These are phyloP conservation scores for Leucopsar rothschildi DNA, from an alignment of 2,113 vertebrate genomes.

Conservation along the genomic window DNA sequence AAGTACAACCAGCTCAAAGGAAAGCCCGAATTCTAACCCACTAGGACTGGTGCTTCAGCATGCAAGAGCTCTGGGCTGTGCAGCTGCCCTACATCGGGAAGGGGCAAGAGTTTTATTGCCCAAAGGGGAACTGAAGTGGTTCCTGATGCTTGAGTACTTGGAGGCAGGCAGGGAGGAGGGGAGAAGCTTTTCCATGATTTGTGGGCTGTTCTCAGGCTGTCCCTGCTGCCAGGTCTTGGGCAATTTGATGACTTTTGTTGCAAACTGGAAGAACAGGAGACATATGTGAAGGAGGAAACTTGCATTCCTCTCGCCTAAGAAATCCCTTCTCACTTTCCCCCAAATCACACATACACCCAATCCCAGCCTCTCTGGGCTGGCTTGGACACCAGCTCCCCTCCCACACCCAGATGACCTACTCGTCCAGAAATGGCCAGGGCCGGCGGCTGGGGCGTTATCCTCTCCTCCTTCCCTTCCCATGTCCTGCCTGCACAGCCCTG, in stretches of 20 bases:
- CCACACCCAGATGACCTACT: constrained; percentile 63
- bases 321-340: constrained; percentile 67
- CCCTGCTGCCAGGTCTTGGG: constrained; percentile 61
- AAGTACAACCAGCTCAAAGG: background rate
- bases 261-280: constrained; percentile 60
- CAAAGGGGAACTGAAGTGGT: background rate
- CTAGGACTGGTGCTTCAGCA: background rate
- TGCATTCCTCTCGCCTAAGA: constrained; percentile 69
- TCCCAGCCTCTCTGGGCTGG: constrained; percentile 50
- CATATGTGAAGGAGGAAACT: constrained; percentile 63
- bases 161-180: constrained; percentile 30
- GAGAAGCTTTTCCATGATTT: background rate
- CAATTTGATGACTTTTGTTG: constrained; percentile 56
- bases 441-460: background rate
- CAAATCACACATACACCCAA: constrained; percentile 67
- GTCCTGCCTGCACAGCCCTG: constrained; percentile 11
- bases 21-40: background rate
- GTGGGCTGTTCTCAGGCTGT: constrained; percentile 23
- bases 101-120: background rate
- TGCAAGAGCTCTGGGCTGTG: background rate
- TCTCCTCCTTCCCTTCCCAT: background rate
- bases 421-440: constrained; percentile 30
- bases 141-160: background rate
- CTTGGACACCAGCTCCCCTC: constrained; percentile 67
- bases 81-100: background rate